These are phyloP conservation scores for Pseudomyrmex gracilis DNA, from an alignment of 1,140 invertebrate genomes.

Conservation along the genomic window DNA sequence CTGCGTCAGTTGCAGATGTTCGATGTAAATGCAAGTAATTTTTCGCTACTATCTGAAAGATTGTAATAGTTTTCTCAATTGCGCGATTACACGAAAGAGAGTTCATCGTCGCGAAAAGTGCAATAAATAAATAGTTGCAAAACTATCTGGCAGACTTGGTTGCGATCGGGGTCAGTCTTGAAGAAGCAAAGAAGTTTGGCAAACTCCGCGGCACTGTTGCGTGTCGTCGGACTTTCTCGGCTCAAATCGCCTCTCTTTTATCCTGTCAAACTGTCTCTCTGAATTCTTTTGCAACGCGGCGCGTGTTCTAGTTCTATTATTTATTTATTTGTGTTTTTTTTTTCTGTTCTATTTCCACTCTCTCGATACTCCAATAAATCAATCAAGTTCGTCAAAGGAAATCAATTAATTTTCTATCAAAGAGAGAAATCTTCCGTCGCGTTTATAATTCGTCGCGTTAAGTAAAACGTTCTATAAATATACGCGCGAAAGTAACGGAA, in stretches of 20 bases:
- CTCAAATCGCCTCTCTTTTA: background rate
- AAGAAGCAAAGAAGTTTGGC: constrained; percentile 5
- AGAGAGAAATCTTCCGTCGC: too few species aligned
- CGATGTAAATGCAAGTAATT: background rate
- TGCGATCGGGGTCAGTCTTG: background rate
- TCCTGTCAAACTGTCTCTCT: background rate
- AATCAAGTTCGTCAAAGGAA: background rate
- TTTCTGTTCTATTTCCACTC: background rate
- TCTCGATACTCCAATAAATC: background rate
- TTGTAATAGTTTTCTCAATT: too few species aligned
- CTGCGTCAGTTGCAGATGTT: background rate
- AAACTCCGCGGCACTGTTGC: constrained; percentile 22
- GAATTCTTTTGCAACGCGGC: background rate
- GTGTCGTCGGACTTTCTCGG: background rate
- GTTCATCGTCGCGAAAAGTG: constrained; percentile 19
- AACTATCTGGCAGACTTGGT: constrained; percentile 28
- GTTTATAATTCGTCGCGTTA: too few species aligned
- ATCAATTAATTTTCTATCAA: background rate
- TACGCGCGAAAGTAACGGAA: background rate
- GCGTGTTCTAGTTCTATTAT: too few species aligned
- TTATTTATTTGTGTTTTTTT: background rate
- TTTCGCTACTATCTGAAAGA: background rate
- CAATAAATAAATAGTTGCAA: constrained; percentile 15
- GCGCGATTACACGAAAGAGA: background rate
- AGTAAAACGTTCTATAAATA: background rate